These are phyloP conservation scores for Menura novaehollandiae DNA, from an alignment of 2,113 vertebrate genomes.

Conservation along the genomic window DNA sequence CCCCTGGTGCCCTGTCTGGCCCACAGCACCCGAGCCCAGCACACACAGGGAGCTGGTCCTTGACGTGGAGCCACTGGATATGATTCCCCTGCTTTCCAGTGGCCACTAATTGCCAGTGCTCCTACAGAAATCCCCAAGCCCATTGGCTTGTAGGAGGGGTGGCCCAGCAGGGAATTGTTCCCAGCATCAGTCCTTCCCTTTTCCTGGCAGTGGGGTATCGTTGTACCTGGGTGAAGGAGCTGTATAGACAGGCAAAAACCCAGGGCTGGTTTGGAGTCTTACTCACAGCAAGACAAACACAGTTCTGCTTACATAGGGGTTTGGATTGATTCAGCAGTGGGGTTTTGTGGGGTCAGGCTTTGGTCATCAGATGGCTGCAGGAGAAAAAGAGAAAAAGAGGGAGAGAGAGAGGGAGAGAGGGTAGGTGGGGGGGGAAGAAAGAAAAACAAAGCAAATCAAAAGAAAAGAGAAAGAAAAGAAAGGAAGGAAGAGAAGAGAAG, in stretches of 20 bases:
- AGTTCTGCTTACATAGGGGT: neutral
- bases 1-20: fast-evolving
- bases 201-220: neutral
- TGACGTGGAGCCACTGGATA: fast-evolving
- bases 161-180: neutral
- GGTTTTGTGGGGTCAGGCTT: neutral
- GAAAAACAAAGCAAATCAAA: neutral
- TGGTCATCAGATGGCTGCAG: neutral
- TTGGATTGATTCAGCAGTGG: neutral
- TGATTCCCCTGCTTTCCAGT: neutral
- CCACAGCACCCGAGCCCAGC: fast-evolving
- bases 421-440: no score
- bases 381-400: neutral
- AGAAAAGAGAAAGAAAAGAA: neutral
- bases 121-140: neutral
- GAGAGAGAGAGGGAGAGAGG: neutral
- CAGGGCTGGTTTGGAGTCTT: neutral
- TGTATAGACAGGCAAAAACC: neutral
- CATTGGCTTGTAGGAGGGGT: neutral
- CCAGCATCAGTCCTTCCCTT: neutral
- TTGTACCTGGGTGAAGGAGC: neutral
- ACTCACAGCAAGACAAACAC: neutral
- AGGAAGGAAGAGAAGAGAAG: fast-evolving
- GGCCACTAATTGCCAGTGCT: neutral
- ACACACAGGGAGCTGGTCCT: neutral